These are phyloP conservation scores for Rapana venosa DNA, from an alignment of 2,888 invertebrate species.

Conservation along the genomic window DNA sequence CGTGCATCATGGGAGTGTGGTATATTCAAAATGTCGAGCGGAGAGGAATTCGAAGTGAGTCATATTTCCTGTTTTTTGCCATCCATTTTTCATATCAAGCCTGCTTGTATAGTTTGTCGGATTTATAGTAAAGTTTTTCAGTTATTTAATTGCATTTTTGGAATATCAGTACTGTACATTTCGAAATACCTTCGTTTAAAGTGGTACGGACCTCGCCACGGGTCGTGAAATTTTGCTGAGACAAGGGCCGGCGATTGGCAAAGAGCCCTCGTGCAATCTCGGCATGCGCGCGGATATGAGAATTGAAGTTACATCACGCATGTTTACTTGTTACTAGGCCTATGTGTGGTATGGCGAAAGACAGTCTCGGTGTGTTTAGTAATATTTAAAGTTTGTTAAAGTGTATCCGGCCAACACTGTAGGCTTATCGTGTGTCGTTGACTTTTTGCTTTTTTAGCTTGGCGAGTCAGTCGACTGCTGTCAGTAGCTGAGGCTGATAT, in stretches of 20 bases:
- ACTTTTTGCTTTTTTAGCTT: no score
- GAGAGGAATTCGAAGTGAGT: constrained; percentile 55
- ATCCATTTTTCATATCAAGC: neutral
- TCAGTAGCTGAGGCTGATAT: no score
- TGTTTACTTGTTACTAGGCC: neutral
- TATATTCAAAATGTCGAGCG: constrained; percentile 57
- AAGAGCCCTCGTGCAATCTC: constrained; percentile 14
- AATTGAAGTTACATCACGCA: neutral
- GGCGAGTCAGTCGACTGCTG: no score
- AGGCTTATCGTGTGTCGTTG: no score
- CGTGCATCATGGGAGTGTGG: constrained; percentile 54
- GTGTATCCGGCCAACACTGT: no score
- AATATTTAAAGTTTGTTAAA: no score
- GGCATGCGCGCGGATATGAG: constrained; percentile 14
- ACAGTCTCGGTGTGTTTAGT: no score
- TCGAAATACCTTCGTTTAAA: neutral
- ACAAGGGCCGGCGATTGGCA: neutral
- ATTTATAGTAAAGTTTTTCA: neutral
- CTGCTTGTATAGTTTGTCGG: neutral
- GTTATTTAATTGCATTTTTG: neutral
- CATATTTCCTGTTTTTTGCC: constrained; percentile 31
- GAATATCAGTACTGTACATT: neutral
- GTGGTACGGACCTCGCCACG: neutral
- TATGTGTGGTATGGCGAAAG: neutral
- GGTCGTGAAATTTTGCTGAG: neutral